Conservation (phyloP, 2,797 vertebrate genomes). For the Phataginus tricuspis region DNA sequence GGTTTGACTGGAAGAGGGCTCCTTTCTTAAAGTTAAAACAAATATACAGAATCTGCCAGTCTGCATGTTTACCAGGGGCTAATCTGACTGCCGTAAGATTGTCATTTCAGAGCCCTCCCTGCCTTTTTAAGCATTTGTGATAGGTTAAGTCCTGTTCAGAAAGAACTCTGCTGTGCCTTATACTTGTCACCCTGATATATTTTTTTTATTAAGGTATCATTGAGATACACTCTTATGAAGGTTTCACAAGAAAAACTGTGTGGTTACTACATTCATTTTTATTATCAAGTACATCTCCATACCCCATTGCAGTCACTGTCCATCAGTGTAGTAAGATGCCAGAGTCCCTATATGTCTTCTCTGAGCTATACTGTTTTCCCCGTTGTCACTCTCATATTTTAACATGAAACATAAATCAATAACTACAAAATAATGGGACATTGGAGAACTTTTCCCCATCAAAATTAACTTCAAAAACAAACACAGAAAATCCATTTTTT, state of each 20-base stretch:
- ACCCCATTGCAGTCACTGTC: too few species aligned
- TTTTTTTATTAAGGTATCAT: too few species aligned
- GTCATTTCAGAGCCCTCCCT: neutral
- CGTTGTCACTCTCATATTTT: neutral
- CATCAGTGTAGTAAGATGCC: too few species aligned
- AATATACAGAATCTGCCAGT: neutral
- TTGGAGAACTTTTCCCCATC: neutral
- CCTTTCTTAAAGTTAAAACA: slow-evolving; percentile 26
- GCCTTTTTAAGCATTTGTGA: neutral
- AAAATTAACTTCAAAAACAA: neutral
- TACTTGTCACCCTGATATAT: neutral
- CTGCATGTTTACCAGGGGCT: slow-evolving; percentile 23
- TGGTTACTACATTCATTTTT: too few species aligned
- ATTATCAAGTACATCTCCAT: too few species aligned
- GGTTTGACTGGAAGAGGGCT: neutral
- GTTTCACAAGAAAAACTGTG: too few species aligned
- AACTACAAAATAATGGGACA: slow-evolving; percentile 3
- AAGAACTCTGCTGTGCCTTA: neutral
- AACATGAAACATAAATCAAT: neutral
- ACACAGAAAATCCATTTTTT: neutral
- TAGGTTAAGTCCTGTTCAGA: neutral
- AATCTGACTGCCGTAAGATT: neutral
- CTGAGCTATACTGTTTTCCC: too few species aligned
- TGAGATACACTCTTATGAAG: too few species aligned
- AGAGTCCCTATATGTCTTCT: too few species aligned